Percentiles rank a stretch among this genome's conserved stretches.
Evolutionary conservation across 2,113 vertebrate genomes (phyloP).

Genomic region (Pygoscelis adeliae): DNA sequence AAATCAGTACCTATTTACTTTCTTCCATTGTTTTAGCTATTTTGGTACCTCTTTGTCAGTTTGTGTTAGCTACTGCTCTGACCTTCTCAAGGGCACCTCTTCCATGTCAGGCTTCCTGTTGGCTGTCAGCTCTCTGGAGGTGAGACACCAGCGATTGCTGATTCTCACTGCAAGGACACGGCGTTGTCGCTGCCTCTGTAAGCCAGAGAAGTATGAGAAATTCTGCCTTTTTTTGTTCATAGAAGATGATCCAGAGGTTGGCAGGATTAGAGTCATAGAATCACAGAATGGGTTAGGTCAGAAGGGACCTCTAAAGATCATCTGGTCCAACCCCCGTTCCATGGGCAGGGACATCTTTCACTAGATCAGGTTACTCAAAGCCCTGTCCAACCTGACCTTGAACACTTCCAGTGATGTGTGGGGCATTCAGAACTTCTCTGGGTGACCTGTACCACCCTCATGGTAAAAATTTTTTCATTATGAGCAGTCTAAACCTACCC

Average conservation of each 20-base stretch:
- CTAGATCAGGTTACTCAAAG: background rate
- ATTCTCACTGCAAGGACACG: background rate
- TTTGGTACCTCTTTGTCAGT: background rate
- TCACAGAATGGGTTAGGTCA: background rate
- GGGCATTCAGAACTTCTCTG: background rate
- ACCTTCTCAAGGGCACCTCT: background rate
- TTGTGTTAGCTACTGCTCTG: background rate
- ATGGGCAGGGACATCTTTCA: background rate
- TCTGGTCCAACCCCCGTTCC: background rate
- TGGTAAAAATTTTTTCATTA: accelerated
- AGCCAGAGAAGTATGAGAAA: background rate
- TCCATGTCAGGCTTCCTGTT: background rate
- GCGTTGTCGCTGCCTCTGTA: accelerated
- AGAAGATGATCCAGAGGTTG: background rate
- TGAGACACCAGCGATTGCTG: background rate
- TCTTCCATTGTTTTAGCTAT: background rate
- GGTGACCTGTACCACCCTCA: background rate
- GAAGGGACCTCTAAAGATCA: background rate
- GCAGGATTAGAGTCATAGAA: background rate
- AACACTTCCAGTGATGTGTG: background rate
- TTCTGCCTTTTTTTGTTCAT: background rate
- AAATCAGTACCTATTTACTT: background rate
- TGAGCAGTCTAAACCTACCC: too few species aligned
- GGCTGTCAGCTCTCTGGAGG: background rate
- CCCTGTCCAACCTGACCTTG: background rate